Evolutionary conservation across 2,113 vertebrate species (phyloP), one percentile per base, ranked within the genome.

Genomic region (Mus spicilegus): DNA sequence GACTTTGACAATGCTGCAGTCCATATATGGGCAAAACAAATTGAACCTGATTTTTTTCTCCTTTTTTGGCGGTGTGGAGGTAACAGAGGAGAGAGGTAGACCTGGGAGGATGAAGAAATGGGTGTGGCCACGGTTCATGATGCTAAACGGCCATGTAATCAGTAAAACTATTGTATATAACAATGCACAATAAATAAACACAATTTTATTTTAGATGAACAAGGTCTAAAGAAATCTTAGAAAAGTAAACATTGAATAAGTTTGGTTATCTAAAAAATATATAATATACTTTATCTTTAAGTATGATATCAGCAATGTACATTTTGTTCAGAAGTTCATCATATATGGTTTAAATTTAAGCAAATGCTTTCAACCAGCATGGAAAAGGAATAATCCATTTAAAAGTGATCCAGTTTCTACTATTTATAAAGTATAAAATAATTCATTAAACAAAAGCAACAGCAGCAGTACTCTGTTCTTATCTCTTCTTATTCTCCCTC

Each of bases 341-440:
- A 54, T 87, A 20, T 3, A 26, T 36, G 14, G 36, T 89, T 70
- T 89, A 28, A 51, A 26, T 9, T 93, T 20, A 61, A 89, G 80
- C 17, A 26, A 86, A 51, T 67, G 5, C 3, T 75, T 28, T 72
- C 20, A 72, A 90, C n/a, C 28, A 93, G 19, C 67, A 84, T 77
- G 19, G 17, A 92, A 51, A 2, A 89, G 11, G 4, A 33, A 13
- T 61, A 67, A 87, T 6, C 28, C 58, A 89, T 69, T 93, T 80
- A n/a, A 94, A 33, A 87, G 70, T 89, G n/a, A 84, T 70, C 28
- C 42, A 49, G 10, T 28, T 0, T 61, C 9, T 67, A 61, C 2
- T 72, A 9, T 87, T 91, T 95, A 16, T 84, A 65, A 33, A 95
- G 61, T 88, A 78, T 22, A 54, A 82, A 80, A 36, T 75, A 61